Conservation (phyloP, 2,113 vertebrate genomes). For the Choloepus hoffmanni region DNA sequence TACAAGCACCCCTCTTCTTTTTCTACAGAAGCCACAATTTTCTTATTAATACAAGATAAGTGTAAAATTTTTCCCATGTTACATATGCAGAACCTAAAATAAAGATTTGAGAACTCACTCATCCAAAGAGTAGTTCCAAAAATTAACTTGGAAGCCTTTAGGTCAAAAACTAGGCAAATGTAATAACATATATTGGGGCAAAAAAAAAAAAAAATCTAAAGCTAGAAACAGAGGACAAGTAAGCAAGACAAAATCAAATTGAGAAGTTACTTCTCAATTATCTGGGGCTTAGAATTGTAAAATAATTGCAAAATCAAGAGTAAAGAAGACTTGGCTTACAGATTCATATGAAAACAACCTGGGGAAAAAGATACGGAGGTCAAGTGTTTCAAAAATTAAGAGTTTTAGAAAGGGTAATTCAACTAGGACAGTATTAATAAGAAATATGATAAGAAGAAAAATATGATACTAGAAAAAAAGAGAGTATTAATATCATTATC, state of each 20-base stretch:
- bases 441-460: neutral
- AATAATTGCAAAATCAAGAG: slow-evolving; percentile 33
- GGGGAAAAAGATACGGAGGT: neutral
- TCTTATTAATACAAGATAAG: neutral
- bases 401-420: neutral
- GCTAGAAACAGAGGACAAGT: neutral
- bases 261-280: neutral
- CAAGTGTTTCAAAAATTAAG: neutral
- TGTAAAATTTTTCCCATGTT: neutral
- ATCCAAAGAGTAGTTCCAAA: neutral
- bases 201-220: slow-evolving; percentile 1
- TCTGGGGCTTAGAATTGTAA: slow-evolving; percentile 19
- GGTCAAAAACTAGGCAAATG: neutral
- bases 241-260: no score
- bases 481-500: neutral
- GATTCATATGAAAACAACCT: neutral
- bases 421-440: neutral
- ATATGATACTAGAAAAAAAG: neutral
- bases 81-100: neutral
- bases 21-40: neutral
- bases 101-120: neutral
- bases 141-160: slow-evolving; percentile 25
- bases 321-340: neutral
- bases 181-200: neutral
- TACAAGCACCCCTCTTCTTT: neutral